A percentile compares a stretch with the other conserved stretches of the same genome.
Evolutionary conservation across 2,888 invertebrate genomes (phyloP).

Genomic region (Acanthosepion pharaonis): DNA sequence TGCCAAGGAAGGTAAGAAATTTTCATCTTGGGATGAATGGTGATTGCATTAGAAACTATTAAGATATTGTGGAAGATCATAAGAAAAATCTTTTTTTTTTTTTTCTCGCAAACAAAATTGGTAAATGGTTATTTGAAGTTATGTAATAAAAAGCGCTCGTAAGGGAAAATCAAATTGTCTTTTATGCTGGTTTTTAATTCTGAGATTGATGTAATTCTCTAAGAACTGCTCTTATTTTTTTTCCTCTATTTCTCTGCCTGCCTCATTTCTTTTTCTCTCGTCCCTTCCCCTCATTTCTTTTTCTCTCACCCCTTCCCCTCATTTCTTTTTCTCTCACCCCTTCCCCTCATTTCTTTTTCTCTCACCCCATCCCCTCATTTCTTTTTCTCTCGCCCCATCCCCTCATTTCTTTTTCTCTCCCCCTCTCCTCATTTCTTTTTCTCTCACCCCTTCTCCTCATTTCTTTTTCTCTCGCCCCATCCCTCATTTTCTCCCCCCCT

Average conservation of each 20-base stretch:
- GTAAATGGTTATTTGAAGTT: neutral
- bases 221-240: neutral
- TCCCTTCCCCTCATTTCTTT: neutral
- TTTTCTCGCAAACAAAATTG: neutral
- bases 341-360: neutral
- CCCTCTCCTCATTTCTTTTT: neutral
- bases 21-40: neutral
- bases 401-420: neutral
- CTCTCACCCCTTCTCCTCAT: neutral
- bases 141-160: neutral
- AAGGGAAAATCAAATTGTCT: neutral
- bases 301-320: neutral
- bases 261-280: neutral
- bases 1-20: constrained; percentile 86
- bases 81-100: neutral
- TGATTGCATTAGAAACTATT: neutral
- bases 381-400: rapidly evolving
- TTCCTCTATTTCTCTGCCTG: neutral
- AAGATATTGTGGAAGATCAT: neutral
- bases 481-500: too few species aligned
- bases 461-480: neutral
- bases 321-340: neutral
- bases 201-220: neutral
- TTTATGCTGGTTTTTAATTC: neutral
- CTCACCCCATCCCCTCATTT: neutral